Evolutionary conservation across 2,888 invertebrate genomes (phyloP).

Genomic region (Pelosia muscerda): DNA sequence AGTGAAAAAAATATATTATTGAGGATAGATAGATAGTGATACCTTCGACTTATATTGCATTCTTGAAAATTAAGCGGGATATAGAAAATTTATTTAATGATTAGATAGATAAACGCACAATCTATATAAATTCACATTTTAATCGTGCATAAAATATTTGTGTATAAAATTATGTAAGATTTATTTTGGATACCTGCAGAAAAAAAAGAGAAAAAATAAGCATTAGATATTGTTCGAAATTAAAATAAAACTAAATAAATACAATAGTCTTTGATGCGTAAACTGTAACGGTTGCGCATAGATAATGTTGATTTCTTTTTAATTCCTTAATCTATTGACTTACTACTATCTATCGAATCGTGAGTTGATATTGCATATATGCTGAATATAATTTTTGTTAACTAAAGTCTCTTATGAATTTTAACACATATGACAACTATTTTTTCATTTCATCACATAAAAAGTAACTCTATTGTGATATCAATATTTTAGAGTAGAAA

Average conservation of each 20-base stretch:
- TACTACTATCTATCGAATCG: background rate
- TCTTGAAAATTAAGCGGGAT: too few species aligned
- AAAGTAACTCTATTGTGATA: constrained; percentile 51
- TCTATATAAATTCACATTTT: too few species aligned
- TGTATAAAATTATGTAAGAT: too few species aligned
- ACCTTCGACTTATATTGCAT: too few species aligned
- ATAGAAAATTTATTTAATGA: too few species aligned
- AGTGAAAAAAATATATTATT: constrained; percentile 32
- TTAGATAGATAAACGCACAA: too few species aligned
- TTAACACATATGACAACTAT: background rate
- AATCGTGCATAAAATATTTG: too few species aligned
- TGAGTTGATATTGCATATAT: background rate
- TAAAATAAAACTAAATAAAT: too few species aligned
- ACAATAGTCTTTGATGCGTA: background rate
- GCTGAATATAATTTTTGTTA: background rate
- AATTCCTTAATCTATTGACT: background rate
- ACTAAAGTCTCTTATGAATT: background rate
- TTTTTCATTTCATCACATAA: constrained; percentile 41
- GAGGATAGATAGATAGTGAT: background rate
- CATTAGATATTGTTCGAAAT: too few species aligned
- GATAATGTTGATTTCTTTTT: background rate
- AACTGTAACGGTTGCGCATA: background rate
- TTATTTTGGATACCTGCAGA: too few species aligned
- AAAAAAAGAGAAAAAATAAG: too few species aligned
- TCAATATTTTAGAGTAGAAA: constrained; percentile 41